Conservation (phyloP, 2,113 vertebrate species). For the Chionodraco myersi region DNA sequence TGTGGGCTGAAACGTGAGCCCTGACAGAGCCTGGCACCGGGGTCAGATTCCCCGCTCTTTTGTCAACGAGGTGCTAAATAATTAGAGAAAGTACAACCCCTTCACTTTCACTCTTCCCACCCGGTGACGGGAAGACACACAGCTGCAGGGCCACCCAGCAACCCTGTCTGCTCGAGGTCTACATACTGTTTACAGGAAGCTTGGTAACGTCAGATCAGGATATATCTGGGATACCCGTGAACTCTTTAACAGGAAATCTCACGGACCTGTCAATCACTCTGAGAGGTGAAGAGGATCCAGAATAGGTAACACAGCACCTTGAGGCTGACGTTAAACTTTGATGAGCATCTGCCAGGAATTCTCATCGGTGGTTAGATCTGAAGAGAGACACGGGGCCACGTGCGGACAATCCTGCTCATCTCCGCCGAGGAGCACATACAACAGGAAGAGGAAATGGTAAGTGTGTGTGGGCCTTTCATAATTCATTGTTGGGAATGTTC, state of each 20-base stretch:
- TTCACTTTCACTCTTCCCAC: slow-evolving; percentile 62
- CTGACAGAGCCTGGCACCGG: slow-evolving; percentile 42
- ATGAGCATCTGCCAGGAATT: slow-evolving; percentile 79
- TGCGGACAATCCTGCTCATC: slow-evolving; percentile 17
- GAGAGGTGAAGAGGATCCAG: slow-evolving; percentile 76
- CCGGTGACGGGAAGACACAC: slow-evolving; percentile 27
- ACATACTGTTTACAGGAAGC: neutral
- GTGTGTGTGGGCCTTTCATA: neutral
- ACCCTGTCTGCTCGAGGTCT: neutral
- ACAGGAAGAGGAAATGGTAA: slow-evolving; percentile 67
- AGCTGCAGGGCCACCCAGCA: slow-evolving; percentile 1
- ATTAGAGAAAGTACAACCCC: slow-evolving; percentile 75
- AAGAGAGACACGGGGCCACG: slow-evolving; percentile 7
- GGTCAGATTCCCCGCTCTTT: slow-evolving; percentile 78
- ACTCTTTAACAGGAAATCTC: neutral
- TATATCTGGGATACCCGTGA: neutral
- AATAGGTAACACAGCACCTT: slow-evolving; percentile 83
- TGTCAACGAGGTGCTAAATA: slow-evolving; percentile 81
- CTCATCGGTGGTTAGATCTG: slow-evolving; percentile 47
- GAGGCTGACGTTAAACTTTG: slow-evolving; percentile 83
- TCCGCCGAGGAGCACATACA: slow-evolving; percentile 42
- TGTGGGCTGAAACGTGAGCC: slow-evolving; percentile 74
- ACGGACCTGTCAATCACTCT: slow-evolving; percentile 43
- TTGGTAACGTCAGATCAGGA: neutral
- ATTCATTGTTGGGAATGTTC: neutral